These are phyloP conservation scores for Leptinotarsa juncta DNA, from an alignment of 2,888 invertebrate genomes.

Conservation along the genomic window DNA sequence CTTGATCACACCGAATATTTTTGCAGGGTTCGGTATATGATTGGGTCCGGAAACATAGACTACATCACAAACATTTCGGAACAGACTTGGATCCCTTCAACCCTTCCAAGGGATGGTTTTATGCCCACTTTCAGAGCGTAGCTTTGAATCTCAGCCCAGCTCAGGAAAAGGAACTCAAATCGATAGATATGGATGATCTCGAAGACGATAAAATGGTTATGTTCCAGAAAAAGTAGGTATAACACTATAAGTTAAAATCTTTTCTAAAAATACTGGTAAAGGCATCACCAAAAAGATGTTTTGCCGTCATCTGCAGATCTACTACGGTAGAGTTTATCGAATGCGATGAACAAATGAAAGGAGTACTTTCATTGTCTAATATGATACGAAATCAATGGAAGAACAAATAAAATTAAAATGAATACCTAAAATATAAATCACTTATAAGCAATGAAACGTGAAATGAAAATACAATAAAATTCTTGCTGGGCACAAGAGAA, in stretches of 20 bases:
- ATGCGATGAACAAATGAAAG: too few species aligned
- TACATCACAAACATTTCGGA: conserved; percentile 83
- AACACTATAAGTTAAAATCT: background rate
- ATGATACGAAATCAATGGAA: too few species aligned
- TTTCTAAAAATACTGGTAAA: too few species aligned
- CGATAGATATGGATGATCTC: conserved; percentile 84
- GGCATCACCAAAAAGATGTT: too few species aligned
- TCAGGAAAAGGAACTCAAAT: conserved; percentile 71
- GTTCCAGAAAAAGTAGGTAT: conserved; percentile 81
- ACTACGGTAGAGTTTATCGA: too few species aligned
- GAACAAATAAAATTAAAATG: too few species aligned
- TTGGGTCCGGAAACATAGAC: conserved; percentile 84
- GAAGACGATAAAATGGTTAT: conserved; percentile 81
- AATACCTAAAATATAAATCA: too few species aligned
- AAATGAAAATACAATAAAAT: too few species aligned
- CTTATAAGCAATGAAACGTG: too few species aligned
- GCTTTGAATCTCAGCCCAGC: conserved; percentile 74
- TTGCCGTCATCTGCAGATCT: too few species aligned
- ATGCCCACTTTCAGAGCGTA: conserved; percentile 82
- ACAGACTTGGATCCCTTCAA: conserved; percentile 86
- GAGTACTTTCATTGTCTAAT: too few species aligned
- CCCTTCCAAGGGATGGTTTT: conserved; percentile 81
- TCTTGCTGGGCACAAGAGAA: too few species aligned
- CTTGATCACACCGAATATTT: conserved; percentile 21
- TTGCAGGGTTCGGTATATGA: conserved; percentile 83